Evolutionary conservation across 2,113 vertebrate genomes (phyloP).

Genomic region (Typhlomys cinereus): DNA sequence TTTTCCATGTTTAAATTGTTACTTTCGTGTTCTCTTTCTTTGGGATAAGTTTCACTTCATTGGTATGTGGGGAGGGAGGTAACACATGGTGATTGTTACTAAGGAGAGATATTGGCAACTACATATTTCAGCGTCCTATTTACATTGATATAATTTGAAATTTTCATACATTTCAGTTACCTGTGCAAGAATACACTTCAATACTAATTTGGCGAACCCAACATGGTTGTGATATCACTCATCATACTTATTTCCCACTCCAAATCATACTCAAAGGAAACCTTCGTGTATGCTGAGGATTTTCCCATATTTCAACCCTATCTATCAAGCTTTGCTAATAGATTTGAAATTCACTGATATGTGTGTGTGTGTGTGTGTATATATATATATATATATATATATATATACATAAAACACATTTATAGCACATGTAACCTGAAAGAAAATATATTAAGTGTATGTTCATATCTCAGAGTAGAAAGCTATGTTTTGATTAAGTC

Average conservation of each 20-base stretch:
- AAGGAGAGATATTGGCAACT: slow-evolving; percentile 16
- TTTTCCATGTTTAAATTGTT: too few relatives aligned
- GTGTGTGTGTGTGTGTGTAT: too few relatives aligned
- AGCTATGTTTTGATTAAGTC: slow-evolving; percentile 11
- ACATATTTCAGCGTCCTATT: slow-evolving; percentile 13
- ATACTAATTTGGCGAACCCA: slow-evolving; percentile 15
- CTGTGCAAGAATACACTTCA: slow-evolving; percentile 29
- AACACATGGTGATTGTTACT: not conserved
- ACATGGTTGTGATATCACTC: not conserved
- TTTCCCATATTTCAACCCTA: slow-evolving; percentile 20
- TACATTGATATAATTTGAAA: slow-evolving; percentile 13
- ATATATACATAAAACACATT: not conserved
- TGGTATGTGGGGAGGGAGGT: not conserved
- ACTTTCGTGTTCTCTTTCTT: not conserved
- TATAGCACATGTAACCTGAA: not conserved
- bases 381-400: too few relatives aligned
- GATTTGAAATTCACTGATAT: slow-evolving; percentile 30
- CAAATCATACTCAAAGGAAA: not conserved
- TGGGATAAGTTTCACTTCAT: not conserved
- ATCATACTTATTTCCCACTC: not conserved
- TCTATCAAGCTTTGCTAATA: slow-evolving; percentile 42
- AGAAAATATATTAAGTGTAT: not conserved
- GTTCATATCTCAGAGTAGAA: slow-evolving; percentile 33
- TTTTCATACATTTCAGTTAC: slow-evolving; percentile 38
- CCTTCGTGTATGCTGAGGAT: not conserved